Evolutionary conservation across 2,888 invertebrate species (phyloP).

Genomic region (Leptopilina drosophilae): DNA sequence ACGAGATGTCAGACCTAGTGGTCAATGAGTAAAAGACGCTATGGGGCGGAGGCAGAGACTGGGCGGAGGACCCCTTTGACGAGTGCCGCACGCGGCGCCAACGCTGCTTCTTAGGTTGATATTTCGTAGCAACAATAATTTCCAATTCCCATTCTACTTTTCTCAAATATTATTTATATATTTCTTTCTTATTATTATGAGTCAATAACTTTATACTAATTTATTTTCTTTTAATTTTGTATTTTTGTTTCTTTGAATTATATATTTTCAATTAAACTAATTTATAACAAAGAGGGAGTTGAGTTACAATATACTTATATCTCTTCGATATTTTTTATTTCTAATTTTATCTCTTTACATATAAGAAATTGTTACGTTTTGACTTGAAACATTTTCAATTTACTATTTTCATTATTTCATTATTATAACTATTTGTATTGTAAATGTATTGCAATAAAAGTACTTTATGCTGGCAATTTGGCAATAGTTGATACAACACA

Average conservation of each 20-base stretch:
- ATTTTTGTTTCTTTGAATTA: conserved; percentile 57
- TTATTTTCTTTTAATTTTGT: conserved; percentile 62
- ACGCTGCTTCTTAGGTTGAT: conserved; percentile 43
- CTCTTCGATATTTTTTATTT: no score
- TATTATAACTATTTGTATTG: no score
- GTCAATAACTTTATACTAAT: background rate
- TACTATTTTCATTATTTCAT: no score
- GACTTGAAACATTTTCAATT: no score
- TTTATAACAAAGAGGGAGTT: no score
- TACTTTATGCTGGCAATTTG: conserved; percentile 71
- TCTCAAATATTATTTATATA: background rate
- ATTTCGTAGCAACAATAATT: conserved; percentile 22
- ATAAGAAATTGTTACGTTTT: no score
- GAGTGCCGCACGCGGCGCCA: conserved; percentile 77
- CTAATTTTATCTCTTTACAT: no score
- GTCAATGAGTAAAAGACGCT: conserved; percentile 62
- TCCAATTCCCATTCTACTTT: conserved; percentile 2
- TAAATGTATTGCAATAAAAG: no score
- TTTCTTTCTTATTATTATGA: background rate
- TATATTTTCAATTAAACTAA: no score
- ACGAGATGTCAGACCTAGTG: conserved; percentile 67
- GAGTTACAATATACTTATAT: no score
- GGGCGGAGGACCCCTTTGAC: conserved; percentile 77
- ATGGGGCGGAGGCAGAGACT: conserved; percentile 77
- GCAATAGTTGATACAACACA: conserved; percentile 69